Percentiles rank a stretch among this genome's conserved stretches.
Conservation (phyloP, 2,888 invertebrate genomes). For the Aquatica leii region DNA sequence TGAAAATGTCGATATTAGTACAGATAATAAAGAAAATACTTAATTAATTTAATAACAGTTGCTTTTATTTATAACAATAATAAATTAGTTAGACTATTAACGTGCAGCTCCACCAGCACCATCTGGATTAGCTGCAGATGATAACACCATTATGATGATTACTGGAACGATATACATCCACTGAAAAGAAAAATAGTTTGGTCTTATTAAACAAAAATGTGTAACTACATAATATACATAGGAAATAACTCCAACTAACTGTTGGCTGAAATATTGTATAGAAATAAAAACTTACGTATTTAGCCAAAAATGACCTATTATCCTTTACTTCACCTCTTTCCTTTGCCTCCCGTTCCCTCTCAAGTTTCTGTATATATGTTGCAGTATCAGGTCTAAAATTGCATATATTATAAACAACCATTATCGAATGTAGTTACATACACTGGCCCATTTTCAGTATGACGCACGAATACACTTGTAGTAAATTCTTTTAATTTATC, state of each 20-base stretch:
- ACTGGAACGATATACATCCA: constrained; percentile 99
- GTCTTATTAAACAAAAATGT: constrained; percentile 10
- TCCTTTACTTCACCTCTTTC: constrained; percentile 92
- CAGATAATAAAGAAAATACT: too few relatives aligned
- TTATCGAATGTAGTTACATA: constrained; percentile 55
- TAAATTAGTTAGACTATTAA: constrained; percentile 25
- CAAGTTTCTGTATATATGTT: constrained; percentile 91
- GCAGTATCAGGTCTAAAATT: constrained; percentile 91
- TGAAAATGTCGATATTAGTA: not conserved
- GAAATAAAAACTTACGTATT: constrained; percentile 86
- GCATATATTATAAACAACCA: constrained; percentile 13
- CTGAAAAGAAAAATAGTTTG: constrained; percentile 70
- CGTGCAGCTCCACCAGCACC: constrained; percentile 58
- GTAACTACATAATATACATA: constrained; percentile 6
- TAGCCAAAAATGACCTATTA: constrained; percentile 94
- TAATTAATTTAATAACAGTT: not conserved
- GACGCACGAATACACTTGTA: constrained; percentile 80
- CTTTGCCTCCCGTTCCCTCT: constrained; percentile 87
- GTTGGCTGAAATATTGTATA: not conserved
- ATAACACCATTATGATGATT: constrained; percentile 87
- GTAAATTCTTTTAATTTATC: constrained; percentile 68
- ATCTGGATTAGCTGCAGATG: constrained; percentile 86
- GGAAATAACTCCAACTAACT: too few relatives aligned
- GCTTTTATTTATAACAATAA: not conserved
- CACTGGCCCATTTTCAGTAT: constrained; percentile 84